Percentiles rank a stretch among this genome's conserved stretches.
phyloP scores from a whole-genome alignment of 2,113 vertebrate species.

The Tupaia chinensis region DNA sequence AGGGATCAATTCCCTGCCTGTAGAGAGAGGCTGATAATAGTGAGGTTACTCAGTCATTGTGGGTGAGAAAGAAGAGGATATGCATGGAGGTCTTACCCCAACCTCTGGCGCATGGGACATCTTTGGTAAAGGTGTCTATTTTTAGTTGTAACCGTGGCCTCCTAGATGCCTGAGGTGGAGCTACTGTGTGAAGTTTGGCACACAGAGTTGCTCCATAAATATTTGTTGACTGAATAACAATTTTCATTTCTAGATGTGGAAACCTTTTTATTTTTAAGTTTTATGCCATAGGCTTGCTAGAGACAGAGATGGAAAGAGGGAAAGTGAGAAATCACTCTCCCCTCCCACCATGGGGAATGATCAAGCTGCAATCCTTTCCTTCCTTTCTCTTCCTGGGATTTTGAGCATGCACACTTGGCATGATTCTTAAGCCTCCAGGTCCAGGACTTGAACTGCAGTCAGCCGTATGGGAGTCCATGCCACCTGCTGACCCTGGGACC shows the following conservation, averaged over 20 bases:
- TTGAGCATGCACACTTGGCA: no score
- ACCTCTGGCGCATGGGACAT: not conserved
- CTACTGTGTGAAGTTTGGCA: not conserved
- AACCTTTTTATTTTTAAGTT: not conserved
- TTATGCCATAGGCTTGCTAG: no score
- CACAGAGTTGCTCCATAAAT: not conserved
- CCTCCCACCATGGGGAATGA: no score
- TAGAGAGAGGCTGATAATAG: not conserved
- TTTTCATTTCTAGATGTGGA: not conserved
- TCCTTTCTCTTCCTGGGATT: no score
- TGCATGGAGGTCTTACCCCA: not conserved
- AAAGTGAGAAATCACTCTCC: no score
- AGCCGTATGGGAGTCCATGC: no score
- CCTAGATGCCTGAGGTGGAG: not conserved
- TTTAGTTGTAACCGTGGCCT: not conserved
- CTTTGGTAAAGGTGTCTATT: accelerated
- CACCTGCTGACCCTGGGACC: not conserved
- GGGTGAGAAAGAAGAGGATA: not conserved
- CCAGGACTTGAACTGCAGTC: no score
- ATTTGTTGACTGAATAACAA: not conserved
- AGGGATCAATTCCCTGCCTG: not conserved
- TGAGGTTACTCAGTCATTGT: not conserved
- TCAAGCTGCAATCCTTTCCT: no score
- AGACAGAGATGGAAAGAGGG: no score
- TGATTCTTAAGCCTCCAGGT: no score